Evolutionary conservation across 2,888 invertebrate genomes (phyloP), one percentile per base, ranked within the genome.

Genomic region (Hoplodrina ambigua): DNA sequence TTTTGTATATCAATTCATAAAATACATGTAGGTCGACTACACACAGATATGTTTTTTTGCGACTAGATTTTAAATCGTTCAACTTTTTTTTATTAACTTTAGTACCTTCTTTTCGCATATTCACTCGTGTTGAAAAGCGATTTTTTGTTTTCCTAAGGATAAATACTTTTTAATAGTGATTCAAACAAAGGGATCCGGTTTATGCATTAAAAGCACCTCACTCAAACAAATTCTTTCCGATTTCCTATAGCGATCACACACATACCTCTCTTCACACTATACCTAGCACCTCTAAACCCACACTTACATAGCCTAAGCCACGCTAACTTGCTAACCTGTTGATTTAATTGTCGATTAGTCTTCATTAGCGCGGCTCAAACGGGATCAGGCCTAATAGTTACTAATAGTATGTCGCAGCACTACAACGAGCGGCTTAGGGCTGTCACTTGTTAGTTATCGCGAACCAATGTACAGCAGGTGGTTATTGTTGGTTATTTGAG

Each of bases 331-430:
- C 86, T 91, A 93, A 94, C 94, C 94, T 94, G 94, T 93, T 93
- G 94, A 92, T 90, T 94, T 93, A 94, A 94, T 92, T 86, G 88
- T 89, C 94, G 90, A 94, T 94, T 94, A 93, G 89, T 94, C 94
- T 93, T 91, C 89, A 94, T 94, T 94, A 92, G 71, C 58, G 67
- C 66, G 85, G 88, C 88, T 90, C 88, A 89, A 85, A 84, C 83
- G 83, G 87, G 91, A 88, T 91, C 88, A 88, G 79, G 84, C 86
- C 90, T 94, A 94, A 94, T 93, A 91, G 93, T 92, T 91, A 94
- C 94, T 93, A 94, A 94, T 94, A 92, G 92, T 91, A 87, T 88
- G 86, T 86, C 84, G 81, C 85, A 82, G 81, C 82, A 78, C 81
- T 78, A 81, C 78, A 78, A 70, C 81, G 71, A 17, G 11, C 54